Percentiles rank a stretch among this genome's conserved stretches.
These are phyloP conservation scores for Limnothrissa miodon DNA, from an alignment of 2,113 vertebrate genomes.

Conservation along the genomic window DNA sequence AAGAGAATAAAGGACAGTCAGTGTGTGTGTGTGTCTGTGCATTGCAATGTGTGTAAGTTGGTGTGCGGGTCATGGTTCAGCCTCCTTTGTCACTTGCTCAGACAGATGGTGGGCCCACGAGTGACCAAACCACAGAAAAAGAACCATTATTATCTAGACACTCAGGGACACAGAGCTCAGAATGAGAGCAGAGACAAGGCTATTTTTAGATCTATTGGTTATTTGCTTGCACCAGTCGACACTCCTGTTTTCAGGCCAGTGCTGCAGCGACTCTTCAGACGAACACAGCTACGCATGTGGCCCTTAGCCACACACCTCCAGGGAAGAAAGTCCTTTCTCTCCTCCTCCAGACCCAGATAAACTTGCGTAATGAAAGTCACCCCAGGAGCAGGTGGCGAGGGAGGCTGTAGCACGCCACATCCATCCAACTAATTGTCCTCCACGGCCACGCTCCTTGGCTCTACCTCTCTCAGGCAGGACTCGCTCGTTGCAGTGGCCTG, in stretches of 20 bases:
- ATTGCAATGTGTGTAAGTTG: not conserved
- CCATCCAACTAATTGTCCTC: not conserved
- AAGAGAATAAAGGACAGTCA: not conserved
- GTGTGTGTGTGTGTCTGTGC: not conserved
- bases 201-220: slow-evolving; percentile 28
- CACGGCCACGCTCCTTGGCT: not conserved
- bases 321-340: not conserved
- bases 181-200: not conserved
- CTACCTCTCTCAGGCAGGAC: not conserved
- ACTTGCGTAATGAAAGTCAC: not conserved
- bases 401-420: not conserved
- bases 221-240: slow-evolving; percentile 18
- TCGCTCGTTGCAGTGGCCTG: too few species aligned
- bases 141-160: not conserved
- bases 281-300: not conserved
- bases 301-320: not conserved
- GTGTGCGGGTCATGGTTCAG: not conserved
- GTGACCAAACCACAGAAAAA: not conserved
- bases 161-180: not conserved
- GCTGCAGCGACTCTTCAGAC: not conserved
- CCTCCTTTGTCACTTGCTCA: not conserved
- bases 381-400: not conserved
- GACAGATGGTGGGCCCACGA: not conserved
- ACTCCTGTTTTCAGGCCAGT: not conserved
- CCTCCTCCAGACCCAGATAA: not conserved